Conservation (phyloP, 2,113 vertebrate genomes). For the Elephantulus edwardii region DNA sequence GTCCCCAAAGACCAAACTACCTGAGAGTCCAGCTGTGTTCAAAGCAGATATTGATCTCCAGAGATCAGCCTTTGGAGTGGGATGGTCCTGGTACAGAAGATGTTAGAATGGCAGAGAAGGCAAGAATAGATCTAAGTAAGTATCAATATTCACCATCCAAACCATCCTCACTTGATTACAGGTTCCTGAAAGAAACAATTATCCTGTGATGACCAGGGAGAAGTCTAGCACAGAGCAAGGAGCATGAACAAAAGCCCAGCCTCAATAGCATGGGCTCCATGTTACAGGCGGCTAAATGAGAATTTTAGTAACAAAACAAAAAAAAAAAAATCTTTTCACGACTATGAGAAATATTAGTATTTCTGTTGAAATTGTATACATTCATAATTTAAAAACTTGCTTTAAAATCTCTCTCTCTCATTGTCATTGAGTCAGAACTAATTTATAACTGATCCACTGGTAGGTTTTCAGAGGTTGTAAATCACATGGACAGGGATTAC, state of each 20-base stretch:
- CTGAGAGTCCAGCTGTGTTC: slow-evolving; percentile 82
- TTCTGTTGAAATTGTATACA: slow-evolving; percentile 19
- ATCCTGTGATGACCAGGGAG: neutral
- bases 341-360: slow-evolving; percentile 3
- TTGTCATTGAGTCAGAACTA: too few relatives aligned
- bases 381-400: neutral
- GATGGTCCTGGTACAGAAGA: neutral
- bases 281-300: neutral
- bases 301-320: neutral
- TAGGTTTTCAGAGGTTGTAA: too few relatives aligned
- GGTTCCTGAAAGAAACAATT: neutral
- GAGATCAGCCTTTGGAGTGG: slow-evolving; percentile 31
- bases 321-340: neutral
- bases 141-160: neutral
- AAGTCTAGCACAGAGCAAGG: neutral
- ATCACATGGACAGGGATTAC: too few relatives aligned
- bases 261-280: neutral
- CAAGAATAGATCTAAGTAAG: neutral
- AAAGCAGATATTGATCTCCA: slow-evolving; percentile 67
- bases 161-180: neutral
- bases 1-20: slow-evolving; percentile 80
- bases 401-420: slow-evolving; percentile 27
- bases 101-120: slow-evolving; percentile 29
- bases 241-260: neutral
- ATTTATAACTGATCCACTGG: too few relatives aligned